phyloP scores from a whole-genome alignment of 2,113 vertebrate species.

The Chaetodon auriga region DNA sequence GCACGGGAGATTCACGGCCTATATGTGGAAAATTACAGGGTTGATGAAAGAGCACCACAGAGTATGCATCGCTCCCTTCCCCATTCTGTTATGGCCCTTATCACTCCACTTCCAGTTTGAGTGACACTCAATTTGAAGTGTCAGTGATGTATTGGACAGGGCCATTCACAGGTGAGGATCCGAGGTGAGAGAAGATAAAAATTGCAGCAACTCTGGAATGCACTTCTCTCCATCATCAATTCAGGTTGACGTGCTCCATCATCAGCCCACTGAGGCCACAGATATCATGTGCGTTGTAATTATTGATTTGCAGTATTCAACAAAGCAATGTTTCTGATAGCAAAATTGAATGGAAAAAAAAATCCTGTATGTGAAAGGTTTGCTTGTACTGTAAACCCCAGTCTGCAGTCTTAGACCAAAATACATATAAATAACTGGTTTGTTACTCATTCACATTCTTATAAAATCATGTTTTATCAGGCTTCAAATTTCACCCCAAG shows the following conservation, averaged over 20 bases:
- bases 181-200: constrained; percentile 24
- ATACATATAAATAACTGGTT: not conserved
- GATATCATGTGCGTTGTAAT: not conserved
- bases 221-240: constrained; percentile 6
- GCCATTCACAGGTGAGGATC: constrained; percentile 38
- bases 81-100: constrained; percentile 9
- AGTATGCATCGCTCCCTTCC: not conserved
- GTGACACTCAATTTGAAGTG: constrained; percentile 63
- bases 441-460: not conserved
- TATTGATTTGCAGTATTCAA: not conserved
- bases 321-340: not conserved
- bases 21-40: not conserved
- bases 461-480: not conserved
- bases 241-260: constrained; percentile 1
- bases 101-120: constrained; percentile 47
- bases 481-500: not conserved
- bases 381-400: not conserved
- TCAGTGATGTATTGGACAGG: constrained; percentile 44
- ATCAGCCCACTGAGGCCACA: not conserved
- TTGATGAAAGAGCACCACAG: not conserved
- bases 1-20: not conserved
- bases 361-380: not conserved
- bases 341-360: not conserved
- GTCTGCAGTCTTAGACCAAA: not conserved
- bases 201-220: not conserved